These are phyloP conservation scores for Pollenia griseotomentosa DNA, from an alignment of 2,888 invertebrate genomes.

Conservation along the genomic window DNA sequence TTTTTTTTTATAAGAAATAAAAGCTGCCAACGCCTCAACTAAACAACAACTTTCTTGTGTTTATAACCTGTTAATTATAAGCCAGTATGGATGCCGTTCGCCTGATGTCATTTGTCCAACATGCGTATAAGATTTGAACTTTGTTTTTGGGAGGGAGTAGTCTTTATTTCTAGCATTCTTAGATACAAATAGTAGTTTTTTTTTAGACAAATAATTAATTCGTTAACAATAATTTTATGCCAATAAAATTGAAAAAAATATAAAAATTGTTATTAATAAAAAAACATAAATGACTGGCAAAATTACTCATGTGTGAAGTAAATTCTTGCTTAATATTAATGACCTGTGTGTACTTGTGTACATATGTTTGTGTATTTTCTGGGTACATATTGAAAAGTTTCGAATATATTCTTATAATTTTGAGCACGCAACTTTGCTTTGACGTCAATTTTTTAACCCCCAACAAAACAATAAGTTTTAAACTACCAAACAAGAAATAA, in stretches of 20 bases:
- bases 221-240: background rate
- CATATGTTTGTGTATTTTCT: background rate
- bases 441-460: constrained; percentile 39
- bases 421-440: constrained; percentile 26
- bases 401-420: constrained; percentile 23
- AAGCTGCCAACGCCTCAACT: no score
- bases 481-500: background rate
- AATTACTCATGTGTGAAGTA: constrained; percentile 51
- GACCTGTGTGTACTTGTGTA: background rate
- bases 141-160: no score
- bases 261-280: background rate
- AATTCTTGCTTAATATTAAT: constrained; percentile 29
- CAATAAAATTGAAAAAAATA: constrained; percentile 4
- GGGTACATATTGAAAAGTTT: constrained; percentile 3
- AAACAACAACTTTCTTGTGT: no score
- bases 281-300: constrained; percentile 56
- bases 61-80: no score
- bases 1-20: no score
- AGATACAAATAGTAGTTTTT: no score
- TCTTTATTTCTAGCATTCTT: no score
- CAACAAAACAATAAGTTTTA: background rate
- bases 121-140: no score
- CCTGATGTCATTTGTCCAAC: no score
- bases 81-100: no score
- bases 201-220: no score